Percentiles rank a stretch among this genome's conserved stretches.
Evolutionary conservation across 2,797 vertebrate species (phyloP).

Genomic region (Acrossocheilus fasciatus): DNA sequence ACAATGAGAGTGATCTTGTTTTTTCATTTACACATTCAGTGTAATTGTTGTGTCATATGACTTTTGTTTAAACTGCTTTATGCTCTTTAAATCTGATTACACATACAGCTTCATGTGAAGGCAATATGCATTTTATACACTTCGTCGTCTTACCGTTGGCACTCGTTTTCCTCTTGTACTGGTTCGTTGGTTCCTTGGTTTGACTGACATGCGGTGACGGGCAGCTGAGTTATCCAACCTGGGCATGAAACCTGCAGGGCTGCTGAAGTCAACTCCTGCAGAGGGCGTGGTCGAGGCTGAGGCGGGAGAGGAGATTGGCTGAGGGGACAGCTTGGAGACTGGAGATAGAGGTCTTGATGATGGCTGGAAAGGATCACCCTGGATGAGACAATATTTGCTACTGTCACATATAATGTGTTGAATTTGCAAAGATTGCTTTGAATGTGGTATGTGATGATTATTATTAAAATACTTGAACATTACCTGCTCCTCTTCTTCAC

Average conservation of each 20-base stretch:
- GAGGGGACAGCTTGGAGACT: slow-evolving; percentile 62
- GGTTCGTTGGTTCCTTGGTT: slow-evolving; percentile 85
- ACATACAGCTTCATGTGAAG: slow-evolving; percentile 5
- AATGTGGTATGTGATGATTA: neutral
- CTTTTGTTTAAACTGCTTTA: neutral
- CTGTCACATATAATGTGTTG: neutral
- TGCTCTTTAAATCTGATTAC: neutral
- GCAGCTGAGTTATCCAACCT: slow-evolving; percentile 88
- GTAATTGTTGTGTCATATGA: neutral
- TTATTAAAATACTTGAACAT: slow-evolving; percentile 37
- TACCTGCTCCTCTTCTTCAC: slow-evolving; percentile 83
- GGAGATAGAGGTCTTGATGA: slow-evolving; percentile 76
- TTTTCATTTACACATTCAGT: slow-evolving; percentile 1
- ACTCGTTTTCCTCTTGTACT: slow-evolving; percentile 73
- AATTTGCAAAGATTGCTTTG: neutral
- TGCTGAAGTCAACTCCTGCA: slow-evolving; percentile 75
- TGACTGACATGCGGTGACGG: slow-evolving; percentile 85
- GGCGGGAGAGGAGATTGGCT: slow-evolving; percentile 37
- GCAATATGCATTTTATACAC: neutral
- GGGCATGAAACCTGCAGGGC: slow-evolving; percentile 75
- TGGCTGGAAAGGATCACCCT: slow-evolving; percentile 74
- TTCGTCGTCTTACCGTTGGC: slow-evolving; percentile 72
- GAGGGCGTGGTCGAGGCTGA: slow-evolving; percentile 52
- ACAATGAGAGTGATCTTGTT: neutral
- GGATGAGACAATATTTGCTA: slow-evolving; percentile 12